Conservation (phyloP, 2,797 vertebrate species). For the Helarctos malayanus region DNA sequence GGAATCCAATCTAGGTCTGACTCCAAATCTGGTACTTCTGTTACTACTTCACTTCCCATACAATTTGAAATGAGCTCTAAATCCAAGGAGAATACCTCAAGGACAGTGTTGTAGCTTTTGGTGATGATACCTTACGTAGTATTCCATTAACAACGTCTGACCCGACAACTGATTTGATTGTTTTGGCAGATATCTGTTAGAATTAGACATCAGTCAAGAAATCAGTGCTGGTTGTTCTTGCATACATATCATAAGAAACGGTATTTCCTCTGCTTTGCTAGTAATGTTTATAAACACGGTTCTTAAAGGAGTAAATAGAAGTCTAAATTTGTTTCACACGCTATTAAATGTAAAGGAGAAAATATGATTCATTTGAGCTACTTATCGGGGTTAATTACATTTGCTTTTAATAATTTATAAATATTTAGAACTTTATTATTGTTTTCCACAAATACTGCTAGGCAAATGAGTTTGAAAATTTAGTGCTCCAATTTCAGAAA, state of each 20-base stretch:
- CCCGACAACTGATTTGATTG: not conserved
- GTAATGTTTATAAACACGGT: constrained; percentile 26
- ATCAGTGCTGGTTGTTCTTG: not conserved
- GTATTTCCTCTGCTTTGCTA: not conserved
- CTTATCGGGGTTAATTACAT: constrained; percentile 28
- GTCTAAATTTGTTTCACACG: not conserved
- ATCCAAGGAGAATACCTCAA: not conserved
- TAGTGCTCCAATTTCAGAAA: not conserved
- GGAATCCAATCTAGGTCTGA: not conserved
- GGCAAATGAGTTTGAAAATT: not conserved
- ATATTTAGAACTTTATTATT: constrained; percentile 51
- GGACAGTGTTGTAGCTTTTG: not conserved
- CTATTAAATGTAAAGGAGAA: constrained; percentile 57
- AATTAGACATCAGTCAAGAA: not conserved
- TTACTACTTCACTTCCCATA: not conserved
- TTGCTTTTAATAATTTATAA: constrained; percentile 62
- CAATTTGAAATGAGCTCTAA: not conserved
- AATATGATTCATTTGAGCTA: not conserved
- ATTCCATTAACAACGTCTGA: not conserved
- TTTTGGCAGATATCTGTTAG: not conserved
- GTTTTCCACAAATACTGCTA: not conserved
- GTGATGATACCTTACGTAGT: not conserved
- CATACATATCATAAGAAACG: not conserved
- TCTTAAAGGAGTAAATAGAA: constrained; percentile 37
- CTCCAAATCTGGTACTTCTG: not conserved